Conservation (phyloP, 2,888 invertebrate genomes). For the Phytoseiulus persimilis region DNA sequence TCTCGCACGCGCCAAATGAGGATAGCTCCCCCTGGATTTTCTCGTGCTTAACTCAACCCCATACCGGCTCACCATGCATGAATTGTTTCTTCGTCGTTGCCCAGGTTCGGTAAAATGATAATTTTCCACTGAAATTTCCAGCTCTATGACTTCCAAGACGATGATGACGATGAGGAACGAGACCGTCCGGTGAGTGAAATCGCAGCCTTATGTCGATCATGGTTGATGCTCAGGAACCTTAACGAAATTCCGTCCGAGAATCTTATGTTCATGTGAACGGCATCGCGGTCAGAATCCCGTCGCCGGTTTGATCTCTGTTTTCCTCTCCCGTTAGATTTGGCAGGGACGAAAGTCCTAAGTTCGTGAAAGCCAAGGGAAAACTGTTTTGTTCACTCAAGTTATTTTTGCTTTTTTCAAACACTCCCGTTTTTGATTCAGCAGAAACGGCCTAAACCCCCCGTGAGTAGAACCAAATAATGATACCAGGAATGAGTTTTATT, state of each 20-base stretch:
- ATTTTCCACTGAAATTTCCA: neutral
- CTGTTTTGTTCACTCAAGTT: neutral
- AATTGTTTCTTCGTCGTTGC: no score
- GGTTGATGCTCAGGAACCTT: no score
- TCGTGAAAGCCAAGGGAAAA: no score
- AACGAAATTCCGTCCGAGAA: no score
- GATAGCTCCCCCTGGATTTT: no score
- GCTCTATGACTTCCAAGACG: slow-evolving; percentile 65
- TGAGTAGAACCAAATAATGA: neutral
- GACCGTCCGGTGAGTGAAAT: slow-evolving; percentile 47
- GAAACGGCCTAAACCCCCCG: slow-evolving; percentile 27
- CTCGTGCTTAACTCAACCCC: no score
- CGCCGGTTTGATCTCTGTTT: no score
- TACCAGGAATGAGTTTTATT: neutral
- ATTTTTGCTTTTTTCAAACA: slow-evolving; percentile 40
- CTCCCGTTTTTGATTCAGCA: neutral
- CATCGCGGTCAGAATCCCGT: no score
- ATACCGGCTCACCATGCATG: no score
- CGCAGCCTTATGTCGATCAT: neutral
- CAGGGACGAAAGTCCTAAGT: neutral
- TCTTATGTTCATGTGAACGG: no score
- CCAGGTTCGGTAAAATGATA: neutral
- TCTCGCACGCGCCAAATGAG: neutral
- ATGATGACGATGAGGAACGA: slow-evolving; percentile 81
- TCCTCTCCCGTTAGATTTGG: no score